These are phyloP conservation scores for Tragelaphus eurycerus DNA, from an alignment of 2,797 vertebrate species.

Conservation along the genomic window DNA sequence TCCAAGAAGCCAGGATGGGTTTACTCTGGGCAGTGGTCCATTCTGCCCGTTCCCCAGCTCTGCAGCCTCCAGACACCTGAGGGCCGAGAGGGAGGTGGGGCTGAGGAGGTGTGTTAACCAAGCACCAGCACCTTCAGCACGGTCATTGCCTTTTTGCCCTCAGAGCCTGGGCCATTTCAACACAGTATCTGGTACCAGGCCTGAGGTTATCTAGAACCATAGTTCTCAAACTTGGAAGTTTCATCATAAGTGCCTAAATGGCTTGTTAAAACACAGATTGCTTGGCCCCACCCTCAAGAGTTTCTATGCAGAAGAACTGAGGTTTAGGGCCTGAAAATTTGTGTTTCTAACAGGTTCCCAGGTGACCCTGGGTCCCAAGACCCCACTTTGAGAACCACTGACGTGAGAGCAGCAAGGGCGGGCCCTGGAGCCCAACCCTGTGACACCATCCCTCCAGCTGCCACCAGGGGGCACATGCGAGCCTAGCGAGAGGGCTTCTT, in stretches of 20 bases:
- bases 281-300: neutral
- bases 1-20: neutral
- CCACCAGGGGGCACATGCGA: conserved; percentile 63
- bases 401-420: neutral
- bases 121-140: neutral
- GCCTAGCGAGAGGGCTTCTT: neutral
- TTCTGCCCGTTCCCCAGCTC: neutral
- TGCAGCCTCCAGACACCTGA: neutral
- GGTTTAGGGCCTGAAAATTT: neutral
- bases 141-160: neutral
- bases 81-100: neutral
- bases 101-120: neutral
- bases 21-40: neutral
- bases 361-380: neutral
- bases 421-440: neutral
- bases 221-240: neutral
- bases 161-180: neutral
- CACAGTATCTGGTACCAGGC: neutral
- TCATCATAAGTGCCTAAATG: neutral
- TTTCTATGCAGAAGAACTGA: neutral
- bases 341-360: neutral
- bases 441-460: neutral
- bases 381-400: neutral
- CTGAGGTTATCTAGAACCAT: neutral
- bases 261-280: neutral